Evolutionary conservation across 2,797 vertebrate genomes (phyloP).

Genomic region (Margarornis squamiger): DNA sequence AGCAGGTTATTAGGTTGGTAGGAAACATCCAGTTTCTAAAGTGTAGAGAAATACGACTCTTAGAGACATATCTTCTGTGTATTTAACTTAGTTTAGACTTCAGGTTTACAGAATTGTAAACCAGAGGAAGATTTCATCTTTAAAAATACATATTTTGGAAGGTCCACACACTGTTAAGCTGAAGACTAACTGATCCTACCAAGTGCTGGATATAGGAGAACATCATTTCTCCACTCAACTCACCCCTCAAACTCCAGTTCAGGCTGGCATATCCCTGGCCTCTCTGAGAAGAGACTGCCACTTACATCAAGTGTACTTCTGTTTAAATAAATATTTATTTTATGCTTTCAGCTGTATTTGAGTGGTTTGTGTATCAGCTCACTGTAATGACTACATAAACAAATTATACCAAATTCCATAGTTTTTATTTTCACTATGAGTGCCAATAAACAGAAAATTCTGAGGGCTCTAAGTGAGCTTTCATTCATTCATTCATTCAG

Average conservation of each 20-base stretch:
- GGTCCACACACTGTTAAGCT: neutral
- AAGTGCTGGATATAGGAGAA: neutral
- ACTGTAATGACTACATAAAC: neutral
- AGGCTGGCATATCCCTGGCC: neutral
- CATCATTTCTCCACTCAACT: neutral
- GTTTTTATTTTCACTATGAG: neutral
- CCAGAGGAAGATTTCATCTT: neutral
- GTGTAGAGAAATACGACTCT: neutral
- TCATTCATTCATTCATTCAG: neutral
- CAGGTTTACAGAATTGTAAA: neutral
- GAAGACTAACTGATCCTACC: neutral
- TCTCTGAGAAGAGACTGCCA: neutral
- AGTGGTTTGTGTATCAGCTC: neutral
- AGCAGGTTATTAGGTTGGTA: neutral
- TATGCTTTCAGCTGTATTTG: neutral
- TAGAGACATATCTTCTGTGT: neutral
- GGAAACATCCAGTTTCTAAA: neutral
- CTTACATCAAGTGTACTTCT: neutral
- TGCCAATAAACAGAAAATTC: neutral
- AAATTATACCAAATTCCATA: neutral
- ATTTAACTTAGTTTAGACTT: neutral
- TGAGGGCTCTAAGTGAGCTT: neutral
- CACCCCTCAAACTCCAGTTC: neutral
- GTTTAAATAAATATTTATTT: neutral
- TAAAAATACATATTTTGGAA: neutral